Evolutionary conservation across 2,888 invertebrate genomes (phyloP).

Genomic region (Tubiluchus corallicola): DNA sequence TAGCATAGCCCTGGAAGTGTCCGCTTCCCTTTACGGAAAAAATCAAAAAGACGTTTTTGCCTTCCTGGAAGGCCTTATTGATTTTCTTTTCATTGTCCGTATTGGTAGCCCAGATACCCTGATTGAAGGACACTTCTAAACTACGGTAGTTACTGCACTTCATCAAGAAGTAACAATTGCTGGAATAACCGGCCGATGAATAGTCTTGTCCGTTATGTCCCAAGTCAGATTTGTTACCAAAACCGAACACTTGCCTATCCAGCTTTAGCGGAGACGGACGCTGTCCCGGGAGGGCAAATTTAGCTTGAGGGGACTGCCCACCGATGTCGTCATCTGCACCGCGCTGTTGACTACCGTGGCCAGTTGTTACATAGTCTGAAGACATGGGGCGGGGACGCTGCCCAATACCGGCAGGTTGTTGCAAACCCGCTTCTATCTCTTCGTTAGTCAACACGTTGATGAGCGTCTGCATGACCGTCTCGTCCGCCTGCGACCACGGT

Average conservation of each 20-base stretch:
- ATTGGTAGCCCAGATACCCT: constrained; percentile 40
- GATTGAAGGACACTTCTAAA: constrained; percentile 38
- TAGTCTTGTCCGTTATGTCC: too few relatives aligned
- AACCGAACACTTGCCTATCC: constrained; percentile 12
- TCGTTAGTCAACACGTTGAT: constrained; percentile 48
- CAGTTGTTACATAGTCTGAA: not conserved
- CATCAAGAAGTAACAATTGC: constrained; percentile 38
- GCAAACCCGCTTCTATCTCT: constrained; percentile 46
- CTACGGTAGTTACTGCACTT: constrained; percentile 38
- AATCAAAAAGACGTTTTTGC: constrained; percentile 29
- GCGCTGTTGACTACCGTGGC: constrained; percentile 12
- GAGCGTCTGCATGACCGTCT: constrained; percentile 44
- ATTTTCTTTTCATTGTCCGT: constrained; percentile 41
- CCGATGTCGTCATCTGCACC: constrained; percentile 4
- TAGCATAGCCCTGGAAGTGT: constrained; percentile 34
- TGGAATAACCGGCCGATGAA: constrained; percentile 4
- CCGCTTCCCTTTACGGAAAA: constrained; percentile 38
- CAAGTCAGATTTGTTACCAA: too few relatives aligned
- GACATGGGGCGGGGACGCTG: constrained; percentile 48
- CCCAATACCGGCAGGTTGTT: constrained; percentile 52
- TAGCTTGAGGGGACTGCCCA: constrained; percentile 16
- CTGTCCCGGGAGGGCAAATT: constrained; percentile 20
- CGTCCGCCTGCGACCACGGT: constrained; percentile 38
- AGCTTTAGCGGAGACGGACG: constrained; percentile 13
- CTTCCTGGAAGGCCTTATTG: constrained; percentile 39